Percentiles rank a stretch among this genome's conserved stretches.
Conservation (phyloP, 2,888 invertebrate species). For the Chrysina gloriosa region DNA sequence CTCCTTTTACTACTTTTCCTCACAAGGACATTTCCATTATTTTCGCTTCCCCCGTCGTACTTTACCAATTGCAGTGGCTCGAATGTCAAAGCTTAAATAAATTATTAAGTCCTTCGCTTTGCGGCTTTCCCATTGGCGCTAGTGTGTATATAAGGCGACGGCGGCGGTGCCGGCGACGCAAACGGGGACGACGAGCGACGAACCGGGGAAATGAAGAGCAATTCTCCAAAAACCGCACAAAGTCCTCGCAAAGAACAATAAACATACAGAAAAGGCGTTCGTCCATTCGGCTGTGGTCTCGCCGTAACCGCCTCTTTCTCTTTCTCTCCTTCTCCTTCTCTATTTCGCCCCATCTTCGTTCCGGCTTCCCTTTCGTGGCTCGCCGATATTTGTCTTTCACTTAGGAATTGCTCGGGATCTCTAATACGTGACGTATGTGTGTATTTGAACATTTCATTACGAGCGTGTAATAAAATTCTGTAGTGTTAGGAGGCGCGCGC, state of each 20-base stretch:
- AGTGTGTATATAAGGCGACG: background rate
- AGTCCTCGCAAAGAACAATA: slow-evolving; percentile 24
- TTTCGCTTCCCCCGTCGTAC: background rate
- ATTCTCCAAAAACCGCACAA: slow-evolving; percentile 34
- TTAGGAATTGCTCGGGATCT: slow-evolving; percentile 23
- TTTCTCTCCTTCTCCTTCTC: background rate
- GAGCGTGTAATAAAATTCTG: slow-evolving; percentile 11
- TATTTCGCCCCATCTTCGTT: background rate
- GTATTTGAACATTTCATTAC: slow-evolving; percentile 36
- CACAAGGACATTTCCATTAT: background rate
- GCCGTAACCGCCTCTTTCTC: background rate
- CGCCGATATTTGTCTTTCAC: slow-evolving; percentile 22
- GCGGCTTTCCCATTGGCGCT: slow-evolving; percentile 3
- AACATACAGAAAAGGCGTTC: background rate
- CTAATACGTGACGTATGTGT: slow-evolving; percentile 34
- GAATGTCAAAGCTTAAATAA: slow-evolving; percentile 7
- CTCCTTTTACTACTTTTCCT: too few species aligned
- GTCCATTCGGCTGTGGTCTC: background rate
- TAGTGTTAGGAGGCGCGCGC: background rate
- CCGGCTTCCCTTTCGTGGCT: background rate
- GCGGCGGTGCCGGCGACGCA: too few species aligned
- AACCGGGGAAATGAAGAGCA: slow-evolving; percentile 10
- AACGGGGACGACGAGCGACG: background rate
- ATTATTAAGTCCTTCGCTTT: slow-evolving; percentile 18
- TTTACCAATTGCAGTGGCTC: background rate